Percentiles rank a stretch among this genome's conserved stretches.
These are phyloP conservation scores for Callaeas wilsoni DNA, from an alignment of 2,113 vertebrate genomes.

Conservation along the genomic window DNA sequence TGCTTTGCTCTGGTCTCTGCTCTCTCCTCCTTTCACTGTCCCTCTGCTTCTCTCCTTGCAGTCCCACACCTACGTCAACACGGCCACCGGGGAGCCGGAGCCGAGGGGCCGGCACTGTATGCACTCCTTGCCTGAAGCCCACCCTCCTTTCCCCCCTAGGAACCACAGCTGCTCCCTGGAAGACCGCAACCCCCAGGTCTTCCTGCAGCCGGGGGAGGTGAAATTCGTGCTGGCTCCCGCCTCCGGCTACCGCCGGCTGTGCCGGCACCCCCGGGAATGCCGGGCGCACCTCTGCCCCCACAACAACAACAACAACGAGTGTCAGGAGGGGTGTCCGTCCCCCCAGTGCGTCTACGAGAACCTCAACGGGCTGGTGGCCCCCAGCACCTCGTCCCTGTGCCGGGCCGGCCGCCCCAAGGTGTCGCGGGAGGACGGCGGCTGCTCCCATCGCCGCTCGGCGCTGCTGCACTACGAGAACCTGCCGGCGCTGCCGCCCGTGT, in stretches of 20 bases:
- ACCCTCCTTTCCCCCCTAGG: constrained; percentile 77
- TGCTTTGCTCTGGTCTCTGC: neutral
- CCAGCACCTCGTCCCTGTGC: constrained; percentile 7
- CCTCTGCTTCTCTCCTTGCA: constrained; percentile 63
- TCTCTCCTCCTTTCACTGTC: neutral
- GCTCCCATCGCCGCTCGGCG: constrained; percentile 80
- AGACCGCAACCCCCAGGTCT: constrained; percentile 88
- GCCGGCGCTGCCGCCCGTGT: constrained; percentile 89
- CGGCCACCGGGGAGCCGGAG: constrained; percentile 86
- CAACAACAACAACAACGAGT: constrained; percentile 81
- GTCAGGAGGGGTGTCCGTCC: constrained; percentile 75
- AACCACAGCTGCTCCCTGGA: constrained; percentile 81
- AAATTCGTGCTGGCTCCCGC: constrained; percentile 92
- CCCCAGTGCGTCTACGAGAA: constrained; percentile 90
- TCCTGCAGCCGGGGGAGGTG: constrained; percentile 89
- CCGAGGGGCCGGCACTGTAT: constrained; percentile 85
- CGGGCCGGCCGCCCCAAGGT: constrained; percentile 73
- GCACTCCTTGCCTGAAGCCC: constrained; percentile 89
- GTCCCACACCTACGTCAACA: constrained; percentile 98
- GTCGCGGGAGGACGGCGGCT: constrained; percentile 65
- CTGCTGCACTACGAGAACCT: constrained; percentile 97
- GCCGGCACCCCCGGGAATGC: constrained; percentile 1
- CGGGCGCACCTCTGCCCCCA: constrained; percentile 12
- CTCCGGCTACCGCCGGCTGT: constrained; percentile 66
- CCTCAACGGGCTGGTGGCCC: constrained; percentile 77